These are phyloP conservation scores for Potorous gilbertii DNA, from an alignment of 2,797 vertebrate species.

Conservation along the genomic window DNA sequence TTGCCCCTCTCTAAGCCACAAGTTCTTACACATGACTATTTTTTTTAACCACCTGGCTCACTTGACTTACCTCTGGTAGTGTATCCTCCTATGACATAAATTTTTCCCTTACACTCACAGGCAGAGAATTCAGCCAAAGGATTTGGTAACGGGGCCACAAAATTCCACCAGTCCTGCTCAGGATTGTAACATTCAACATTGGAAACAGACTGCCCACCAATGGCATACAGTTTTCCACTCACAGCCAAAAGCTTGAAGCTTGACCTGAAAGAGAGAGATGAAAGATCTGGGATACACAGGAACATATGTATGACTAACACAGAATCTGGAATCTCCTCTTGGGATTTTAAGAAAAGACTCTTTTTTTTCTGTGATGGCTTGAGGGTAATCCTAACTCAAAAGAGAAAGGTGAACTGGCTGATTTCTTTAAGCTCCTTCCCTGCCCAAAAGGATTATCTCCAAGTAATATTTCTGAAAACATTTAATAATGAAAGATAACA, in stretches of 20 bases:
- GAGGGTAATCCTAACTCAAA: not conserved
- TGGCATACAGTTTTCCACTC: conserved; percentile 93
- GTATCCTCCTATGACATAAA: conserved; percentile 97
- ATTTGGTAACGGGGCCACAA: conserved; percentile 93
- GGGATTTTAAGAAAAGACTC: not conserved
- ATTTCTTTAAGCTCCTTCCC: not conserved
- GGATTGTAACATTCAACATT: conserved; percentile 96
- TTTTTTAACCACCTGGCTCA: not conserved
- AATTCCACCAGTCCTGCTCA: conserved; percentile 95
- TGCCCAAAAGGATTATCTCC: not conserved
- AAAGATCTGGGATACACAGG: conserved; percentile 8
- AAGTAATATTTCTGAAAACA: not conserved
- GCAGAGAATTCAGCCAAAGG: conserved; percentile 96
- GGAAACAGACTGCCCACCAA: conserved; percentile 94
- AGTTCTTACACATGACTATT: not conserved
- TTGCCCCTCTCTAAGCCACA: not conserved
- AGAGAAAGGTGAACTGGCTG: not conserved
- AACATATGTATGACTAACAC: not conserved
- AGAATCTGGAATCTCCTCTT: not conserved
- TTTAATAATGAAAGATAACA: not conserved
- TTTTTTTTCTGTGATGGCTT: not conserved
- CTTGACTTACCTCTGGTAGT: conserved; percentile 90
- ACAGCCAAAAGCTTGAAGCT: conserved; percentile 97
- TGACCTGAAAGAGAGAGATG: conserved; percentile 86
- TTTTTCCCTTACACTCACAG: conserved; percentile 94